Base-by-base conservation (phyloP, 2,888 invertebrate genomes). In the Dexiosoma caninum region DNA sequence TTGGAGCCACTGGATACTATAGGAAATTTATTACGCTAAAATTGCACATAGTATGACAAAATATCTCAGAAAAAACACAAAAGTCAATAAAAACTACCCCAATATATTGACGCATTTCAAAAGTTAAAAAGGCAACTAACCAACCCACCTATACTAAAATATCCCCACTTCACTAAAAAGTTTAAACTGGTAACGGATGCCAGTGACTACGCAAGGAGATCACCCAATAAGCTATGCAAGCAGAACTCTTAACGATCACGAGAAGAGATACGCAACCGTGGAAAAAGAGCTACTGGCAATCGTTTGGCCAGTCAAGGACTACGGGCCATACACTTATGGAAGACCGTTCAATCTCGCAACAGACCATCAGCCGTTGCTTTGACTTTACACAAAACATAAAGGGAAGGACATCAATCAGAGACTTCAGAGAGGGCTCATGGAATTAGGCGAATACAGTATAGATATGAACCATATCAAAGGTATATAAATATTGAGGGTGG, bases 201-300 rank as follows among this genome's bases (percentile, higher is more conserved):
- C 27, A 27, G 27, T 6, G 27, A 27, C 6, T 27, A 27, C 6
- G 27, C 27, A 66, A 53, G 69, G 9, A 10, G 59, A 32, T 3
- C 46, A 59, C 12, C 49, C 70, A 7, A 57, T 70, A n/a, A 62
- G 59, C 5, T 72, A 71, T 49, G 78, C 71, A 7, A 70, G 55
- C 6, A 53, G 74, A n/a, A 69, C 64, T 9, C 53, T 69, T 10
- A 78, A 78, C 30, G 62, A 32, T 1, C 67, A 72, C 42, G 66
- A 78, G 42, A 53, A 27, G 30, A 79, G 3, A 27, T 27, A n/a
- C n/a, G n/a, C n/a, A 78, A 59, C 72, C 9, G 62, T 72, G 2
- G 67, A 78, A 27, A 71, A 67, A n/a, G n/a, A n/a, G n/a, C n/a
- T n/a, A n/a, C n/a, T n/a, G n/a, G 27, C 27, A 27, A 27, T 6